A percentile compares a stretch with the other conserved stretches of the same genome.
phyloP scores from a whole-genome alignment of 1,140 invertebrate genomes.

The Sesamia nonagrioides region DNA sequence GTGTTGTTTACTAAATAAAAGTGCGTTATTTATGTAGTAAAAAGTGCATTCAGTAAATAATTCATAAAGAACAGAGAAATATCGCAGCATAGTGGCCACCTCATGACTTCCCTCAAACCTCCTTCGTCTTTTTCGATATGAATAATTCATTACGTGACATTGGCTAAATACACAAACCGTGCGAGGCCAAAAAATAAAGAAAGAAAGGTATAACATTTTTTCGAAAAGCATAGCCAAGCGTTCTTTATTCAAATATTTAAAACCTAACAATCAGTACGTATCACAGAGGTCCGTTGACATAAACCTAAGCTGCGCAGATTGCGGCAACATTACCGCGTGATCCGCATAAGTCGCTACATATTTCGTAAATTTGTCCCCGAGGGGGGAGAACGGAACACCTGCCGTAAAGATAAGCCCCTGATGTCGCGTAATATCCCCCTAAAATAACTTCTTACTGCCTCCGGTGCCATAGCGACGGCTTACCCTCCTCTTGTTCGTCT shows the following conservation, averaged over 20 bases:
- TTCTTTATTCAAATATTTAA: conserved; percentile 6
- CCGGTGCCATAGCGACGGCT: conserved; percentile 80
- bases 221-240: not conserved
- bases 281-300: conserved; percentile 23
- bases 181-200: too few relatives aligned
- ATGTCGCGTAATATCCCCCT: conserved; percentile 85
- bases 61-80: too few relatives aligned
- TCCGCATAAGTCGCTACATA: conserved; percentile 84
- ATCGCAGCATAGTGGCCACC: too few relatives aligned
- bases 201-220: too few relatives aligned
- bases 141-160: too few relatives aligned
- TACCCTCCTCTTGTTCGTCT: conserved; percentile 65
- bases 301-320: conserved; percentile 50
- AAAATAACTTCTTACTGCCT: conserved; percentile 87
- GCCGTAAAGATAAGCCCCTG: conserved; percentile 86
- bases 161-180: too few relatives aligned
- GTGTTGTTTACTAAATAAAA: too few relatives aligned
- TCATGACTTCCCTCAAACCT: too few relatives aligned
- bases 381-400: conserved; percentile 76
- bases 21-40: too few relatives aligned
- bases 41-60: too few relatives aligned
- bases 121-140: too few relatives aligned
- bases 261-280: not conserved
- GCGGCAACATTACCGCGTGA: conserved; percentile 58
- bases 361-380: conserved; percentile 82